Evolutionary conservation across 2,797 vertebrate species (phyloP).

Genomic region (Lateolabrax maculatus): DNA sequence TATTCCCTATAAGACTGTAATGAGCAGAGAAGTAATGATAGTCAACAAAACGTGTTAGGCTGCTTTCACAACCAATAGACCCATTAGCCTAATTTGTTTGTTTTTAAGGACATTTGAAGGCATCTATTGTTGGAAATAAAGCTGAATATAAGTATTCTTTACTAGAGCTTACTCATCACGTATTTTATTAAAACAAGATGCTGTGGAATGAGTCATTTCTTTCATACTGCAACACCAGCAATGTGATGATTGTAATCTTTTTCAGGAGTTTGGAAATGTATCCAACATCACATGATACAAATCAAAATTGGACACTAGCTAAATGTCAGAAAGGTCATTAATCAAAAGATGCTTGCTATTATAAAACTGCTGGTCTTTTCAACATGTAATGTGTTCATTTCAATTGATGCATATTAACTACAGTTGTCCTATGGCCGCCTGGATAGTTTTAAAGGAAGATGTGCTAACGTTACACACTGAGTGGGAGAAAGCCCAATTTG

Average conservation of each 20-base stretch:
- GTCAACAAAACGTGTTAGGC: constrained; percentile 16
- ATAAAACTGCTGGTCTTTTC: not conserved
- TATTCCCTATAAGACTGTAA: constrained; percentile 25
- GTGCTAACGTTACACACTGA: not conserved
- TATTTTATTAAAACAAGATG: constrained; percentile 12
- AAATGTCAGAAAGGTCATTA: not conserved
- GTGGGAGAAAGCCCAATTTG: not conserved
- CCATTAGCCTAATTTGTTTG: constrained; percentile 11
- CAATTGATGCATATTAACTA: not conserved
- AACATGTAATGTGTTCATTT: not conserved
- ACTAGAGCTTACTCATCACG: not conserved
- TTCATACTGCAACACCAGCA: constrained; percentile 3
- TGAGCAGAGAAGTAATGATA: constrained; percentile 18
- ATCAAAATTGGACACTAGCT: not conserved
- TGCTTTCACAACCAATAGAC: constrained; percentile 8
- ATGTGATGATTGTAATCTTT: not conserved
- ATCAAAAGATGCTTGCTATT: not conserved
- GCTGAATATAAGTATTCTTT: not conserved
- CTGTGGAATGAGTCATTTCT: not conserved
- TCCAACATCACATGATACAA: not conserved
- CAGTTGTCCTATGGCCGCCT: constrained; percentile 1
- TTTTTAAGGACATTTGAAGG: constrained; percentile 1
- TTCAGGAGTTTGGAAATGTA: not conserved
- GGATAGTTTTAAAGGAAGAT: constrained; percentile 8
- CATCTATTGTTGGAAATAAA: not conserved